A percentile compares a stretch with the other conserved stretches of the same genome.
These are phyloP conservation scores for Tipula vernalis DNA, from an alignment of 2,888 invertebrate genomes.

Conservation along the genomic window DNA sequence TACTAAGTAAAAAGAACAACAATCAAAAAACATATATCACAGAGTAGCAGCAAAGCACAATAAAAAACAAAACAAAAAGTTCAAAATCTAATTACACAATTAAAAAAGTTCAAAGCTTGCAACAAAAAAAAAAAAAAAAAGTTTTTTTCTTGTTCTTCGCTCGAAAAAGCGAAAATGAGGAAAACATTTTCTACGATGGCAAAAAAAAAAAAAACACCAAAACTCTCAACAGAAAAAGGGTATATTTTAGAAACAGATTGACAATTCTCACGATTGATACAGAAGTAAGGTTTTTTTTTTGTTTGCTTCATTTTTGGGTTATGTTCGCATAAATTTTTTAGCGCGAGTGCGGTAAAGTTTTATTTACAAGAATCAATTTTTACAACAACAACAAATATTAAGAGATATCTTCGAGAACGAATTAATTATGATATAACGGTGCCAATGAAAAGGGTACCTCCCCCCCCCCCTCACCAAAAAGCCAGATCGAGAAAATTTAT, in stretches of 20 bases:
- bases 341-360: background rate
- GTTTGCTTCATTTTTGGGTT: background rate
- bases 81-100: conserved; percentile 4
- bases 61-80: background rate
- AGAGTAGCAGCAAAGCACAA: background rate
- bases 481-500: background rate
- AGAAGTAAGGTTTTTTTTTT: background rate
- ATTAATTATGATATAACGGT: background rate
- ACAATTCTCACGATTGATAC: conserved; percentile 4
- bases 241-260: background rate
- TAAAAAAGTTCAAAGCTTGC: conserved; percentile 4
- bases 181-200: background rate
- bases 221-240: background rate
- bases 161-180: background rate
- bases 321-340: background rate
- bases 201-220: background rate
- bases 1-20: background rate
- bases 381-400: background rate
- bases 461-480: background rate
- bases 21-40: conserved; percentile 4
- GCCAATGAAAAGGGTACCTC: background rate
- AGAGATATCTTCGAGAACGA: background rate
- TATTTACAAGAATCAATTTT: background rate
- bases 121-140: background rate
- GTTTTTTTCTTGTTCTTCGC: background rate